Conservation (phyloP, 2,888 invertebrate species). For the Apotomis betuletana region DNA sequence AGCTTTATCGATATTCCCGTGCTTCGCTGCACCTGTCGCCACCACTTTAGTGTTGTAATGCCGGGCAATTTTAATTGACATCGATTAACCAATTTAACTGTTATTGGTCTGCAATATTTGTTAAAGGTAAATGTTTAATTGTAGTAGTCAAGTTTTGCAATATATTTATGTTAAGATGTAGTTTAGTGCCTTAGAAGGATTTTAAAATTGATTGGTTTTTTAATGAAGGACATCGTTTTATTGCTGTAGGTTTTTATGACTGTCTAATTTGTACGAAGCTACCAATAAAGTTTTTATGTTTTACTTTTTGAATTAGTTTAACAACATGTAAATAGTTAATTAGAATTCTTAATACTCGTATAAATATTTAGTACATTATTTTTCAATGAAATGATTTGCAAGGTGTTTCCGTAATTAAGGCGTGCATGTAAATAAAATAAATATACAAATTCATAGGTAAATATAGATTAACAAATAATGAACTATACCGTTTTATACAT, state of each 20-base stretch:
- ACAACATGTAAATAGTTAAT: not conserved
- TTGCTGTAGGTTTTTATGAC: constrained; percentile 13
- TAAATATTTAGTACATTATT: no score
- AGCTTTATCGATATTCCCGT: constrained; percentile 61
- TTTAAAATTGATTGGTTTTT: constrained; percentile 3
- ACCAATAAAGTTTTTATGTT: not conserved
- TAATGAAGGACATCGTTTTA: constrained; percentile 7
- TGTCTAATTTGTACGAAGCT: not conserved
- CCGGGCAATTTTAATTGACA: constrained; percentile 44
- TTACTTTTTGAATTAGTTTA: not conserved
- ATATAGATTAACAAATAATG: no score
- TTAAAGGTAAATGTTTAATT: constrained; percentile 11
- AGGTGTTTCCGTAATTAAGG: no score
- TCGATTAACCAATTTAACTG: constrained; percentile 22
- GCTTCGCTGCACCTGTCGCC: constrained; percentile 72
- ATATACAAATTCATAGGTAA: no score
- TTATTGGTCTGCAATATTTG: constrained; percentile 31
- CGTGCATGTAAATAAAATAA: no score
- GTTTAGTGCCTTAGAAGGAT: constrained; percentile 2
- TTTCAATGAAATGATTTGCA: no score
- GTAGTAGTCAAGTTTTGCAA: constrained; percentile 17
- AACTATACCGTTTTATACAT: no score
- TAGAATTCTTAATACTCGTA: no score
- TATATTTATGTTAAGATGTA: constrained; percentile 4
- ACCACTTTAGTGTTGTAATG: constrained; percentile 55